Evolutionary conservation across 2,797 vertebrate genomes (phyloP).

Genomic region (Trichosurus vulpecula): DNA sequence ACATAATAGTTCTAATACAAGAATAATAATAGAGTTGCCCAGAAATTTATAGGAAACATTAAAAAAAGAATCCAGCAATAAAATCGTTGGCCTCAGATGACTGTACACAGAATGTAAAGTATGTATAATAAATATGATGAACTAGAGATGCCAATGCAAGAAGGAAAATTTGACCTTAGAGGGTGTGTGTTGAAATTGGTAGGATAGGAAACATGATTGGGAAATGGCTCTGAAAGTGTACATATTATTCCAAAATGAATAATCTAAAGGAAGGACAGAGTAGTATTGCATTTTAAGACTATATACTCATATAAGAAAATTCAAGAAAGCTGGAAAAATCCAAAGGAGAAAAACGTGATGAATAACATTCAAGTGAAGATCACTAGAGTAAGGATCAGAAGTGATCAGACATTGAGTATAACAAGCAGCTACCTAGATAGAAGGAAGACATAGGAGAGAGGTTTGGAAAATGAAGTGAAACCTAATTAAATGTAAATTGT

Average conservation of each 20-base stretch:
- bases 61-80: neutral
- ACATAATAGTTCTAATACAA: neutral
- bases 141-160: neutral
- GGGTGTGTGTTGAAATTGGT: neutral
- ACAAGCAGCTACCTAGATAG: neutral
- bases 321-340: neutral
- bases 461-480: neutral
- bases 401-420: neutral
- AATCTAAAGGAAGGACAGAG: neutral
- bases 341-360: neutral
- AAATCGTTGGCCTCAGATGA: neutral
- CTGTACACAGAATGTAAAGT: neutral
- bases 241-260: neutral
- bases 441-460: neutral
- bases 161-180: neutral
- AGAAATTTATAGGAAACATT: neutral
- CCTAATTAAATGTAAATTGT: no score
- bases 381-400: neutral
- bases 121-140: neutral
- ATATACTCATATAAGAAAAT: neutral
- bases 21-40: neutral
- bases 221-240: neutral
- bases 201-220: neutral
- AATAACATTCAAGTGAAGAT: neutral
- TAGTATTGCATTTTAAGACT: neutral